These are phyloP conservation scores for Syrrhaptes paradoxus DNA, from an alignment of 2,113 vertebrate genomes.

Conservation along the genomic window DNA sequence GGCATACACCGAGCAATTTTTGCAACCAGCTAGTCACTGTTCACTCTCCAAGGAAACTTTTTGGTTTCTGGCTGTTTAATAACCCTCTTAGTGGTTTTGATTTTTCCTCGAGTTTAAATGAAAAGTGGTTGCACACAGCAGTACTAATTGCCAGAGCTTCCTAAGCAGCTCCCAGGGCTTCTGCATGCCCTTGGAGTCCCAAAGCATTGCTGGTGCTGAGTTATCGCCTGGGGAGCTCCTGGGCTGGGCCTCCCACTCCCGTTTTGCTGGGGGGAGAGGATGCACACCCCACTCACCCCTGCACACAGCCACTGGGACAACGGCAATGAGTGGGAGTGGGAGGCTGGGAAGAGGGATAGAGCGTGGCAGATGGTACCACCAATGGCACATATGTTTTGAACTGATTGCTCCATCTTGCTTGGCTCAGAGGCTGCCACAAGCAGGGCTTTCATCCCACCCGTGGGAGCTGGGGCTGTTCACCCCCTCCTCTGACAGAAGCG, in stretches of 20 bases:
- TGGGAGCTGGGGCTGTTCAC: not conserved
- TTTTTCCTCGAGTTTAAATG: not conserved
- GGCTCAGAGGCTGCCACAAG: not conserved
- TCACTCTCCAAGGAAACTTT: not conserved
- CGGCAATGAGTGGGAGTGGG: not conserved
- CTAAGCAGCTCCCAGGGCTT: not conserved
- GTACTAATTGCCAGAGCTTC: not conserved
- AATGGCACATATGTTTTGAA: not conserved
- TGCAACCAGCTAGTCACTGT: not conserved
- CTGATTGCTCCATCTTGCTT: rapidly evolving
- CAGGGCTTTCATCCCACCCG: not conserved
- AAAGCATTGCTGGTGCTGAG: not conserved
- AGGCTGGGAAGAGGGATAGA: not conserved
- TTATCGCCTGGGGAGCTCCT: not conserved
- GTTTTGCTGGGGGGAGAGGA: not conserved
- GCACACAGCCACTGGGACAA: not conserved
- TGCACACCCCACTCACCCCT: not conserved
- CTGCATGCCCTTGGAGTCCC: not conserved
- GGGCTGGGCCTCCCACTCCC: not conserved
- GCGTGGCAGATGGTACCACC: not conserved
- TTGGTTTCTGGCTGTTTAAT: not conserved
- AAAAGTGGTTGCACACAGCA: not conserved
- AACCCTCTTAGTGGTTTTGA: not conserved
- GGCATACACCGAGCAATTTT: not conserved
- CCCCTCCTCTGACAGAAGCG: not conserved